Evolutionary conservation across 2,888 invertebrate genomes (phyloP), one percentile per base, ranked within the genome.

Genomic region (Boloria euphrosyne): DNA sequence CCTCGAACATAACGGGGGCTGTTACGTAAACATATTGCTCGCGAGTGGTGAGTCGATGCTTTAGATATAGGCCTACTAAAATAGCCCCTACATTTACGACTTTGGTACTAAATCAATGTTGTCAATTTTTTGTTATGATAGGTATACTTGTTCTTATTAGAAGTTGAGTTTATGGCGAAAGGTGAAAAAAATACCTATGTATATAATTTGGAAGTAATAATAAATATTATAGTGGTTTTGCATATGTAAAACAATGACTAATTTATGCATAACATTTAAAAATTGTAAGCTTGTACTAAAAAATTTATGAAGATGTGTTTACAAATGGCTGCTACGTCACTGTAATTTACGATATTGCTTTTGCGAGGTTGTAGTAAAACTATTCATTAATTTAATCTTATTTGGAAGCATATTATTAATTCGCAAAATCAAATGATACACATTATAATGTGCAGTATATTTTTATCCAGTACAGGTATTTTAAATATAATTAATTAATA

Each of bases 1-100:
- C 89, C 87, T 86, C 77, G 86, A 87, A 86, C 88, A 88, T 91
- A 92, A 91, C 90, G 91, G 90, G 27, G 86, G 86, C 86, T 87
- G 90, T 92, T 91, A 92, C 90, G 89, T 90, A 91, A 91, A 91
- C 90, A 92, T 89, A 92, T 92, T 90, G 90, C 88, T 85, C 83
- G 87, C 86, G 87, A 88, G 86, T 82, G 83, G 85, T 81, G 85
- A 84, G 76, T 85, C 80, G 71, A 72, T 52, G 71, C 71, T 81
- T 80, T 75, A 82, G 85, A 89, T 87, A 87, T 85, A 83, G 80
- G 85, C 86, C 87, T 85, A 85, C 84, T 80, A 83, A 82, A 70
- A 58, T 83, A 80, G 82, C 76, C 81, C 78, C 78, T 82, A 82
- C 79, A 80, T 82, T 83, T 84, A 81, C 78, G 59, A 68, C 65